Evolutionary conservation across 2,888 invertebrate genomes (phyloP).

Genomic region (Drosophila prolongata): DNA sequence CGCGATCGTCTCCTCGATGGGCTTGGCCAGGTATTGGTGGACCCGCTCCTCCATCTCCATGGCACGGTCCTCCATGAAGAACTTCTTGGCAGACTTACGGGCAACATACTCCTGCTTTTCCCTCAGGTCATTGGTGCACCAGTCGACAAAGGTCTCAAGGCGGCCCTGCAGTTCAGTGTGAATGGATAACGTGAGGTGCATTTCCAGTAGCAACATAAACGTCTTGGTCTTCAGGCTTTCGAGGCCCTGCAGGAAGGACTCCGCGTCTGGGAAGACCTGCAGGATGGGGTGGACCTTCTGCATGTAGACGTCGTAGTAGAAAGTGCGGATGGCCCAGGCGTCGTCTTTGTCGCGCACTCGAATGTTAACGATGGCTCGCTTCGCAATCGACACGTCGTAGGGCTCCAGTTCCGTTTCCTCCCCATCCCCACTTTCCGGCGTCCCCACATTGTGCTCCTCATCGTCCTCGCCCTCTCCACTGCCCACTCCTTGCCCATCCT

Average conservation of each 20-base stretch:
- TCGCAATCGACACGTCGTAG: constrained; percentile 80
- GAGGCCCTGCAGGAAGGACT: constrained; percentile 76
- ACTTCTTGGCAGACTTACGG: constrained; percentile 80
- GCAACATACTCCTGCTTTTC: constrained; percentile 80
- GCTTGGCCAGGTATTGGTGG: constrained; percentile 58
- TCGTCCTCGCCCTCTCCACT: constrained; percentile 13
- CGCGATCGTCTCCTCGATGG: constrained; percentile 70
- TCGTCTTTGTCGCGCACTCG: constrained; percentile 81
- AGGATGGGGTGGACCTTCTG: constrained; percentile 77
- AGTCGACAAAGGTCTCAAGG: constrained; percentile 77
- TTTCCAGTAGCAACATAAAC: constrained; percentile 80
- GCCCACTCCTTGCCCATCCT: constrained; percentile 40
- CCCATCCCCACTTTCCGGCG: not conserved
- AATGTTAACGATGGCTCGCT: constrained; percentile 76
- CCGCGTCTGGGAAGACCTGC: constrained; percentile 78
- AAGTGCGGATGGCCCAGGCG: constrained; percentile 83
- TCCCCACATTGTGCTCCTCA: not conserved
- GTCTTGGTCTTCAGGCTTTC: constrained; percentile 81
- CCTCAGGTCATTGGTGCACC: constrained; percentile 78
- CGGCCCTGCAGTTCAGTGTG: constrained; percentile 78
- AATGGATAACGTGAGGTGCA: constrained; percentile 82
- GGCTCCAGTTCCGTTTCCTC: constrained; percentile 75
- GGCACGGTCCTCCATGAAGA: constrained; percentile 81
- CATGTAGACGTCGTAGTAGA: constrained; percentile 80
- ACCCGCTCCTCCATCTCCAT: constrained; percentile 69